Base-by-base conservation (phyloP, 2,113 vertebrate species). In the Phalacrocorax pelagicus region DNA sequence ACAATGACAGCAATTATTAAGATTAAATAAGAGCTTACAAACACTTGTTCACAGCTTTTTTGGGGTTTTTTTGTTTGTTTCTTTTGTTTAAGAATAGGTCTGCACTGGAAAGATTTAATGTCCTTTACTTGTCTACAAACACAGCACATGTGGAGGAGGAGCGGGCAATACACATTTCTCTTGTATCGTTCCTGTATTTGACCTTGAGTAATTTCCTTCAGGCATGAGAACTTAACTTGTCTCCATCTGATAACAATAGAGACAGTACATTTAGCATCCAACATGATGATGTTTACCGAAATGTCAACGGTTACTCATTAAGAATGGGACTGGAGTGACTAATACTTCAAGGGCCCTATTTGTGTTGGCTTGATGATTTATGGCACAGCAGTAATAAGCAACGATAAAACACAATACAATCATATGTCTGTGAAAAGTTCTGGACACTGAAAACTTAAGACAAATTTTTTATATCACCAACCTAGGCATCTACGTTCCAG, bases 191-290 rank as follows among this genome's bases (percentile, higher is more conserved):
- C 49, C 38, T 69, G 11, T 11, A 61, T 89, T 57, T 93, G 73
- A 95, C 74, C 52, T 84, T 44, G 29, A 94, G 30, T 55, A 63
- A 91, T 81, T 87, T 73, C n/a, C 84, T 90, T 69, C 32, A 75
- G 87, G 84, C 52, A 11, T 19, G 55, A 91, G 40, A 91, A 87
- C 11, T 63, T 69, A 78, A 90, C 67, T 83, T 77, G 72, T 71
- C 75, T 81, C 72, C 57, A 71, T 81, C 80, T 84, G 77, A 63
- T 81, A 94, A 81, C 54, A 73, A 83, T 0, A 27, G 14, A 83
- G 69, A 71, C 46, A 84, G 57, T 12, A 36, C 52, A 85, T 58
- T 92, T 46, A 89, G 69, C 73, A 86, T 63, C 77, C 91, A 69
- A 46, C 36, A 24, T 4, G 34, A 79, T 51, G 54, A 71, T 65